Evolutionary conservation across 2,888 invertebrate species (phyloP).

Genomic region (Dendrolimus houi): DNA sequence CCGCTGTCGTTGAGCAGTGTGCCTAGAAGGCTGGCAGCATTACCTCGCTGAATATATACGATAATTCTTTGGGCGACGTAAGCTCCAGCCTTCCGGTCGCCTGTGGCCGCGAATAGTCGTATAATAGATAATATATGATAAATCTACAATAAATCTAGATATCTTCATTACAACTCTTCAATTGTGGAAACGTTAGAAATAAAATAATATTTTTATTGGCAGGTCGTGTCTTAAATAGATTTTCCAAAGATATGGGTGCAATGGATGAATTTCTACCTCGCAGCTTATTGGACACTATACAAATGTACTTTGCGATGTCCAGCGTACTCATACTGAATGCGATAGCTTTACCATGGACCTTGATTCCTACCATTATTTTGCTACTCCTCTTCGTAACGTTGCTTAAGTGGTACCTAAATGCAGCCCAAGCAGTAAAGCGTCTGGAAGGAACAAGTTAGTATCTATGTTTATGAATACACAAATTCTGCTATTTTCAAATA

Average conservation of each 20-base stretch:
- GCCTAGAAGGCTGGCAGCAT: no score
- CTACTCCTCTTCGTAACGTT: conserved; percentile 78
- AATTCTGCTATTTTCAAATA: no score
- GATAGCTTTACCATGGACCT: conserved; percentile 53
- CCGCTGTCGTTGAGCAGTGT: no score
- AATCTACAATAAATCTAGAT: no score
- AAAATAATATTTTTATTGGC: not conserved
- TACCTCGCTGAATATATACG: no score
- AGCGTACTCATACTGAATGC: conserved; percentile 59
- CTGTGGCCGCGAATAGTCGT: no score
- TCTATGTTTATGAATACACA: not conserved
- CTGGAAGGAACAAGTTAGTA: conserved; percentile 81
- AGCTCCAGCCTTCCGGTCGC: no score
- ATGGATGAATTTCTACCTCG: conserved; percentile 85
- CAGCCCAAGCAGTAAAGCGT: conserved; percentile 85
- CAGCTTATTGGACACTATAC: conserved; percentile 78
- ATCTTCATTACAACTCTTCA: no score
- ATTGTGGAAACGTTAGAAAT: no score
- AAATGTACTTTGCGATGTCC: conserved; percentile 58
- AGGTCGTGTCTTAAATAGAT: conserved; percentile 83
- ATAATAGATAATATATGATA: no score
- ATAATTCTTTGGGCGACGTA: no score
- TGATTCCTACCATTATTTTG: conserved; percentile 50
- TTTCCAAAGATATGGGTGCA: conserved; percentile 89
- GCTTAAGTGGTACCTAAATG: conserved; percentile 81